Evolutionary conservation across 92 coral and sea anemone species (phyloP).

Genomic region (Pocillopora grandis): DNA sequence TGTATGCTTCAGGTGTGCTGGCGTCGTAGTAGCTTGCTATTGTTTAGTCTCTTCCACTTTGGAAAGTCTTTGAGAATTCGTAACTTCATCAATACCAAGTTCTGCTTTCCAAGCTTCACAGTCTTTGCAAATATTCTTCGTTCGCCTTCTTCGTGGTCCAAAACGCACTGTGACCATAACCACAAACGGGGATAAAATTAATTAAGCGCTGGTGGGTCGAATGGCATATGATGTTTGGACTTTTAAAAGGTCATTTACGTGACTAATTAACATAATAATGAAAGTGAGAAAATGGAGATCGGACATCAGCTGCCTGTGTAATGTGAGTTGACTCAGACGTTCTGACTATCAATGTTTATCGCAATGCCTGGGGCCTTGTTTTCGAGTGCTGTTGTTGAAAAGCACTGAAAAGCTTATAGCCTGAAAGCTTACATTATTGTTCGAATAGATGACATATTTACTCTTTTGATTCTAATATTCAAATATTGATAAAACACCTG

Average conservation of each 20-base stretch:
- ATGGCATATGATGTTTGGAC: background rate
- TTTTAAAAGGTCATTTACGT: conserved; percentile 1
- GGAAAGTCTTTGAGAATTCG: background rate
- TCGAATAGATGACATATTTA: background rate
- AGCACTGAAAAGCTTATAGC: too few species aligned
- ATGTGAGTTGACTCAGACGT: background rate
- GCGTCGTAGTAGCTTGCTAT: background rate
- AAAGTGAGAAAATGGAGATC: background rate
- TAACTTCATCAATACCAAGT: background rate
- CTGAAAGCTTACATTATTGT: background rate
- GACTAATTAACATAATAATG: conserved; percentile 19
- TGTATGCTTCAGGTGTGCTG: background rate
- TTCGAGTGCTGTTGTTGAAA: background rate
- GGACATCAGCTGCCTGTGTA: background rate
- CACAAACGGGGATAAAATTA: conserved; percentile 1
- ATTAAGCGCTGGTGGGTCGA: background rate
- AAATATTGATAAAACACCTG: conserved; percentile 36
- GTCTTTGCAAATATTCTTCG: background rate
- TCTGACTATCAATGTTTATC: background rate
- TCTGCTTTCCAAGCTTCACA: background rate
- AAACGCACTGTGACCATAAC: background rate
- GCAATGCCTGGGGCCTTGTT: background rate
- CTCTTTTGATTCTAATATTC: background rate
- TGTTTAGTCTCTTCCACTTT: background rate
- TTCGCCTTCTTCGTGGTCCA: background rate